Base-by-base conservation (phyloP, 2,113 vertebrate genomes). In the Myocastor coypus region DNA sequence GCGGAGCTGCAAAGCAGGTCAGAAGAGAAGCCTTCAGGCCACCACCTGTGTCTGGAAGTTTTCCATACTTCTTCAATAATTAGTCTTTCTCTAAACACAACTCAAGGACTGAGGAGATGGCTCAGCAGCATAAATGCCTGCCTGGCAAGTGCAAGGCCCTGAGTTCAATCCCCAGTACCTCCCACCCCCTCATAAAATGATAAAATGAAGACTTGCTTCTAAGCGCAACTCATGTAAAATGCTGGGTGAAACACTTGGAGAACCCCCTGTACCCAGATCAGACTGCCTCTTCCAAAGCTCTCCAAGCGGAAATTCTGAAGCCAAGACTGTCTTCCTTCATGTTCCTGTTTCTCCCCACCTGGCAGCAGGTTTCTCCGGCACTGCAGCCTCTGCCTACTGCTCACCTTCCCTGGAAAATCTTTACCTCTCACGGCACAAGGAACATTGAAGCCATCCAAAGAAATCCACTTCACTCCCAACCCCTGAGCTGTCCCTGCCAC, bases 1-100 rank as follows among this genome's bases (percentile, higher is more conserved):
- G 24, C 19, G 1, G 3, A n/a, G 40, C 3, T 86, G 22, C 59
- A 50, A 77, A 87, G 40, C 83, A 52, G 59, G 26, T 28, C 63
- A 50, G 24, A 57, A 61, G 63, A 19, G 64, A 77, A 12, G 64
- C 10, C 9, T 61, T 59, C 9, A 28, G 19, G 1, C n/a, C 30
- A 52, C n/a, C 5, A 32, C 24, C 26, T 28, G 0, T 28, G 50
- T 66, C 37, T 5, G 7, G 6, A 26, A 0, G 2, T 28, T 68
- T 83, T 77, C 34, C 30, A 37, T 68, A 10, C 7, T 22, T 50
- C 40, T 91, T 75, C 9, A 0, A 30, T 20, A 78, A 30, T 0
- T 19, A 26, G 57, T 57, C 61, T 61, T 37, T 69, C 61, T 26
- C 61, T 84, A 63, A 83, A 24, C 69, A 11, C 34, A 50, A n/a